A percentile compares a stretch with the other conserved stretches of the same genome.
phyloP scores from a whole-genome alignment of 2,113 vertebrate species.

The Laterallus jamaicensis region DNA sequence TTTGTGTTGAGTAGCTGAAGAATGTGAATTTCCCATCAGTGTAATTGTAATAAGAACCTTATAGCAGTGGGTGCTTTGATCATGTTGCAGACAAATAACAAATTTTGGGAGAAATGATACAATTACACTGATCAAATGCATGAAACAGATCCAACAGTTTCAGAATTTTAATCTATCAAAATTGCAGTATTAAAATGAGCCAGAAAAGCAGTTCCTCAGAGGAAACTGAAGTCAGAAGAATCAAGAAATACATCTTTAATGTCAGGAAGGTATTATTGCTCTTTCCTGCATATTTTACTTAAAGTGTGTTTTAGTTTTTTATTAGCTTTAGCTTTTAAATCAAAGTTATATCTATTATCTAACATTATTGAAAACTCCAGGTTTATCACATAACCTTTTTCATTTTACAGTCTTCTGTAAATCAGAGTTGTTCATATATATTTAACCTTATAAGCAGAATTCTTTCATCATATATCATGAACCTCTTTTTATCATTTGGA shows the following conservation, averaged over 20 bases:
- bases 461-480: neutral
- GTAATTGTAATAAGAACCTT: slow-evolving; percentile 9
- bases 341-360: neutral
- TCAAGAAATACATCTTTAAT: neutral
- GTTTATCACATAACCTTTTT: neutral
- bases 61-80: slow-evolving; percentile 31
- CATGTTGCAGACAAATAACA: slow-evolving; percentile 16
- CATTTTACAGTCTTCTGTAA: neutral
- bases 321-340: neutral
- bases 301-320: neutral
- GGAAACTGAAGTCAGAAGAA: neutral
- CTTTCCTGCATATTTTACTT: neutral
- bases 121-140: slow-evolving; percentile 30
- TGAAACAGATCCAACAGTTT: neutral
- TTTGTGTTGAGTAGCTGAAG: neutral
- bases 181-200: neutral
- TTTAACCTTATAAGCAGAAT: neutral
- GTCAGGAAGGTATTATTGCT: neutral
- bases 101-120: neutral
- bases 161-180: slow-evolving; percentile 24
- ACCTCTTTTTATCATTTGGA: neutral
- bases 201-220: neutral
- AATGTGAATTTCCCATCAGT: neutral
- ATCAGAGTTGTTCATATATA: neutral
- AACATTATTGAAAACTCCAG: neutral